phyloP scores from a whole-genome alignment of 2,113 vertebrate species.

The Upupa epops region DNA sequence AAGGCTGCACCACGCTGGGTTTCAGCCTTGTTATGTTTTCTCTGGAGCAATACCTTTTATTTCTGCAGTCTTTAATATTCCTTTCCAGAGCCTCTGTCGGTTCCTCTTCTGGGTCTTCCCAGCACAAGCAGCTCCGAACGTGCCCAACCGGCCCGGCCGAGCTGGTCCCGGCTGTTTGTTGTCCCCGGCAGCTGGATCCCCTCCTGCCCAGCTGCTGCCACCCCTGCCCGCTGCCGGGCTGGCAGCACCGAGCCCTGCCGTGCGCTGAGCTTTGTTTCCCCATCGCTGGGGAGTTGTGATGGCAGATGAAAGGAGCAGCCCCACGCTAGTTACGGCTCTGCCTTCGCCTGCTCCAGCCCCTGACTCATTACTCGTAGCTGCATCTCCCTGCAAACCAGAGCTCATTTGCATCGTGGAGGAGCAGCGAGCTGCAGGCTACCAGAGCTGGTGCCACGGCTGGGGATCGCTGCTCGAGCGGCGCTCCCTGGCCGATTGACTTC shows the following conservation, averaged over 20 bases:
- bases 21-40: slow-evolving; percentile 77
- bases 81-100: not conserved
- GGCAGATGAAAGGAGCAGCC: not conserved
- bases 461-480: accelerated
- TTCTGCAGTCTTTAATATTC: slow-evolving; percentile 47
- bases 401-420: not conserved
- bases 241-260: accelerated
- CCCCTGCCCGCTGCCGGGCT: not conserved
- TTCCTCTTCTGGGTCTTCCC: slow-evolving; percentile 19
- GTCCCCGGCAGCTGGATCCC: not conserved
- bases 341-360: not conserved
- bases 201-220: not conserved
- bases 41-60: slow-evolving; percentile 67
- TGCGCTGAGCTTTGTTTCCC: not conserved
- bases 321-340: accelerated
- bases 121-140: not conserved
- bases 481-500: accelerated
- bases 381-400: not conserved
- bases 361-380: not conserved
- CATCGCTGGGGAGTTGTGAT: not conserved
- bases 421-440: not conserved
- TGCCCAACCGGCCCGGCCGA: not conserved
- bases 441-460: not conserved
- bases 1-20: slow-evolving; percentile 73
- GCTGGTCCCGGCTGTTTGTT: not conserved